Base-by-base conservation (phyloP, 1,140 invertebrate species). In the Uloborus diversus region DNA sequence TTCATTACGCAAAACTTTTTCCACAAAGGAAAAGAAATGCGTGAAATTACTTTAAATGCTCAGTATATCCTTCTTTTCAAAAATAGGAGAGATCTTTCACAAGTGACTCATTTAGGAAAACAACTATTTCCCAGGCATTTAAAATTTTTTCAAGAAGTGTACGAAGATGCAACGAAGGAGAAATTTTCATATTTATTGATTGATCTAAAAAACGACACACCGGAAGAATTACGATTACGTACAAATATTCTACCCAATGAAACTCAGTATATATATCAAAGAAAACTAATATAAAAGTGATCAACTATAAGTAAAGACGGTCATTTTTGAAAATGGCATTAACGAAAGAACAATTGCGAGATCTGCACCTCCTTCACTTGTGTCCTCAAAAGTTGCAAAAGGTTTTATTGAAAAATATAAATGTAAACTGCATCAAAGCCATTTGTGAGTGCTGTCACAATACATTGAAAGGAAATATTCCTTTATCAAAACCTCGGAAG, bases 161-260 rank as follows among this genome's bases (percentile, higher is more conserved):
- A 61, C 28, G 33, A 47, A 47, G 70, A 75, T 28, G 70, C 70
- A 59, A 75, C 70, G 3, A 75, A 47, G 28, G 17, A 47, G 23
- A 30, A 28, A n/a, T 75, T 33, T 61, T 37, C 56, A 4, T 75
- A 75, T 62, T 28, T 75, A 20, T 75, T 75, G 13, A 42, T 75
- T 33, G 70, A 75, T 62, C 47, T 75, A n/a, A 25, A 32, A 28
- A 56, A n/a, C n/a, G 37, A 75, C n/a, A 75, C 56, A 35, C 53
- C 53, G 3, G 51, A 75, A 32, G 35, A 75, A 25, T 23, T 75
- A 2, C 9, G 53, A 5, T 32, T 76, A 28, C 30, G 13, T 17
- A 62, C 32, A 14, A 28, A 75, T 25, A 32, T 75, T 13, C 17
- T 75, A 35, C 28, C 7, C n/a, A 51, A 51, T n/a, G 13, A 51